Conservation (phyloP, 2,113 vertebrate species). For the Nicator chloris region DNA sequence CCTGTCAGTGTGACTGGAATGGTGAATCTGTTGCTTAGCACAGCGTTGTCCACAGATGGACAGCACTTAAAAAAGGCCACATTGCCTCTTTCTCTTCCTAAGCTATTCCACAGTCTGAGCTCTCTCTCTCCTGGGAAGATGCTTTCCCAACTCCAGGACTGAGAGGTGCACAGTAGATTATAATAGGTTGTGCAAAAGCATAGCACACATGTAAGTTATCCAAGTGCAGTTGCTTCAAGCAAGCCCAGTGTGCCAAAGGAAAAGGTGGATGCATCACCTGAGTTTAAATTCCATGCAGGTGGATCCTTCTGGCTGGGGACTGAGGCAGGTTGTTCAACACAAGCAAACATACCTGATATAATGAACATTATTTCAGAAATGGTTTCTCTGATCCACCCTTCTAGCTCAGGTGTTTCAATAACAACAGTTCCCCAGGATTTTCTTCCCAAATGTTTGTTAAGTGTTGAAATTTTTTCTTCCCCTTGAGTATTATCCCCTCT, state of each 20-base stretch:
- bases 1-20: not conserved
- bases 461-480: not conserved
- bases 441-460: not conserved
- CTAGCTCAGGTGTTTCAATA: not conserved
- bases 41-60: accelerated
- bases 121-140: not conserved
- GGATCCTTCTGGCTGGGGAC: not conserved
- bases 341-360: not conserved
- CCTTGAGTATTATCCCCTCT: not conserved
- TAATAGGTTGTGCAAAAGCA: not conserved
- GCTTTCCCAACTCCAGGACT: not conserved
- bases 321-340: not conserved
- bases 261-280: not conserved
- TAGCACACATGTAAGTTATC: not conserved
- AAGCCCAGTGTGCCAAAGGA: not conserved
- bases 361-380: not conserved
- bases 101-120: not conserved
- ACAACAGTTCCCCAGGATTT: not conserved
- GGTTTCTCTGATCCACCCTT: not conserved
- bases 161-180: not conserved
- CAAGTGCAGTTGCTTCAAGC: not conserved
- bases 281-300: not conserved
- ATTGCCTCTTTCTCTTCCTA: not conserved
- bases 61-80: not conserved
- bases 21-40: not conserved